Evolutionary conservation across 2,113 vertebrate genomes (phyloP).

Genomic region (Taurulus bubalis): DNA sequence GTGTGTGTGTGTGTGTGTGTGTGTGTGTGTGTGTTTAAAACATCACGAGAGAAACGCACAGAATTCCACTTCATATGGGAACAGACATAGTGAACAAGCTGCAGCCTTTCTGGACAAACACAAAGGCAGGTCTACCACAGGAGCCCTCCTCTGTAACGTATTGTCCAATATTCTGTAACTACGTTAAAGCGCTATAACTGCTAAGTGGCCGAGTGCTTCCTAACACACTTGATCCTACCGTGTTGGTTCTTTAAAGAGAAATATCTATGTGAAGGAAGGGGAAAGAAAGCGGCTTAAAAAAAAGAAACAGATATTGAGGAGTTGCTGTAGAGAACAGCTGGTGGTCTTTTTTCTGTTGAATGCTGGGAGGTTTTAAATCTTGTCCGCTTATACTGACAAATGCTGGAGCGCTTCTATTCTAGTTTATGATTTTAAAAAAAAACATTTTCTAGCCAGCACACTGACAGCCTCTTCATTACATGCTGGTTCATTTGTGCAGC

Average conservation of each 20-base stretch:
- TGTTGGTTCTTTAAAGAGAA: constrained; percentile 35
- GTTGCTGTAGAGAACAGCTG: constrained; percentile 7
- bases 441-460: not conserved
- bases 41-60: not conserved
- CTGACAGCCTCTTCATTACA: constrained; percentile 43
- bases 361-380: not conserved
- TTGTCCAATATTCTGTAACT: constrained; percentile 60
- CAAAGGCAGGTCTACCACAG: constrained; percentile 20
- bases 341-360: constrained; percentile 13
- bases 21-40: not conserved
- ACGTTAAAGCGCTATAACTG: constrained; percentile 67
- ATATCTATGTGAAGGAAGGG: constrained; percentile 42
- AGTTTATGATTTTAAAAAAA: not conserved
- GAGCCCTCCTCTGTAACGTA: constrained; percentile 38
- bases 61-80: not conserved
- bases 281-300: constrained; percentile 16
- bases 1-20: not conserved
- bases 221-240: constrained; percentile 57
- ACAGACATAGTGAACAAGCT: not conserved
- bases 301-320: constrained; percentile 9
- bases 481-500: constrained; percentile 40
- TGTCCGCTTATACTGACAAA: not conserved
- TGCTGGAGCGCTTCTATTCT: not conserved
- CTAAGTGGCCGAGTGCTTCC: constrained; percentile 74
- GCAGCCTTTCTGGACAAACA: constrained; percentile 30